These are phyloP conservation scores for Pollimyrus isidori DNA, from an alignment of 2,113 vertebrate genomes.

Conservation along the genomic window DNA sequence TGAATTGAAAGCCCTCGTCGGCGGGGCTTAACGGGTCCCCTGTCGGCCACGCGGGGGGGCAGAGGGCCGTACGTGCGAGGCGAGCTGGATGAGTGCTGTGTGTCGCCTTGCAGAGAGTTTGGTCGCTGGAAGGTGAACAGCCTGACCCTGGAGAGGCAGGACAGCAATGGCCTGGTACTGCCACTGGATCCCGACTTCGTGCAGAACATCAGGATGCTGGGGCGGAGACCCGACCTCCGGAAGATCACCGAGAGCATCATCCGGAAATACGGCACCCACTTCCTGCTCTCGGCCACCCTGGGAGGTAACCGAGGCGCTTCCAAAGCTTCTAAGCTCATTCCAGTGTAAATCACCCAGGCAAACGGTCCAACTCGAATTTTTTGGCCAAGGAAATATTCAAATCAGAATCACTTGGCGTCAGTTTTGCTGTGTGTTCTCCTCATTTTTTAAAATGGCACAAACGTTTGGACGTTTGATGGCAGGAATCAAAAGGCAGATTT, in stretches of 20 bases:
- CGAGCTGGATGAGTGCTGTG: not conserved
- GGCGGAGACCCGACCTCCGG: conserved; percentile 61
- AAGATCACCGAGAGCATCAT: conserved; percentile 67
- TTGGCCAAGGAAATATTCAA: not conserved
- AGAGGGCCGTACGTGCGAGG: not conserved
- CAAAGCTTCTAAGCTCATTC: too few relatives aligned
- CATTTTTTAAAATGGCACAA: not conserved
- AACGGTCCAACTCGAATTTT: not conserved
- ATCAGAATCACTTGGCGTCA: not conserved
- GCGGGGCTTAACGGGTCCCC: not conserved
- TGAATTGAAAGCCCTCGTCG: not conserved
- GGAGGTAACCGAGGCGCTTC: conserved; percentile 53
- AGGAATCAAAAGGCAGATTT: not conserved
- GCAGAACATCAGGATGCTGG: conserved; percentile 62
- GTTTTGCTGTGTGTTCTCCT: not conserved
- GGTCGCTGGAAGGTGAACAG: conserved; percentile 76
- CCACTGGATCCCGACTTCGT: conserved; percentile 68
- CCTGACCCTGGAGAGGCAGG: conserved; percentile 61
- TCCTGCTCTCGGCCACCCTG: conserved; percentile 64
- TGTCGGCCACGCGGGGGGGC: not conserved
- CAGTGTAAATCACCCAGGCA: not conserved
- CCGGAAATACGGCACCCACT: conserved; percentile 70
- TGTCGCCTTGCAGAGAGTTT: conserved; percentile 57
- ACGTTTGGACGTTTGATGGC: not conserved
- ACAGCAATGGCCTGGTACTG: conserved; percentile 48